These are phyloP conservation scores for Neolamprologus multifasciatus DNA, from an alignment of 2,797 vertebrate species.

Conservation along the genomic window DNA sequence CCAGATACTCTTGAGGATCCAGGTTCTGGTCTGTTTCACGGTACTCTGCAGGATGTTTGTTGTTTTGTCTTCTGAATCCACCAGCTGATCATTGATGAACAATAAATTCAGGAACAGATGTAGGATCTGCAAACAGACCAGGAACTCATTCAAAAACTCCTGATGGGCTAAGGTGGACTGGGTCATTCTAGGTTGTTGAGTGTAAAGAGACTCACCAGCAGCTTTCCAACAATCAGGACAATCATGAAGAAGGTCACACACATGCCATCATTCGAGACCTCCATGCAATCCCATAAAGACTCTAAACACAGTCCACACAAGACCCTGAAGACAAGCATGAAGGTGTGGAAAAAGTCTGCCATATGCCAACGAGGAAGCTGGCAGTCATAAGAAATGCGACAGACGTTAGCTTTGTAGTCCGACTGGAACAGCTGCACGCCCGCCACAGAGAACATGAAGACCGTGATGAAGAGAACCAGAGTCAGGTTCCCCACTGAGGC, in stretches of 20 bases:
- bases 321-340: constrained; percentile 85
- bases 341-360: constrained; percentile 64
- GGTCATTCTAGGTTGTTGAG: background rate
- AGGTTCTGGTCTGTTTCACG: background rate
- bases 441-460: constrained; percentile 79
- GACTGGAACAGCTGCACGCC: background rate
- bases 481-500: constrained; percentile 86
- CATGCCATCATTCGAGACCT: constrained; percentile 76
- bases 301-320: constrained; percentile 89
- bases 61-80: background rate
- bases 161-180: background rate
- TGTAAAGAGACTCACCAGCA: constrained; percentile 82
- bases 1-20: background rate
- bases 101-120: constrained; percentile 89
- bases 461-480: constrained; percentile 82
- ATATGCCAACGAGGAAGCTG: background rate
- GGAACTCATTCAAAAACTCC: background rate
- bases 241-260: constrained; percentile 86
- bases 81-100: constrained; percentile 76
- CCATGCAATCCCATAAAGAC: constrained; percentile 91
- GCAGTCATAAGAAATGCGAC: background rate
- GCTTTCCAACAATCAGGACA: constrained; percentile 86
- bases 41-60: background rate
- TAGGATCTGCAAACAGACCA: constrained; percentile 73
- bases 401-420: background rate